Evolutionary conservation across 1,140 invertebrate genomes (phyloP).

Genomic region (Cryptotermes secundus): DNA sequence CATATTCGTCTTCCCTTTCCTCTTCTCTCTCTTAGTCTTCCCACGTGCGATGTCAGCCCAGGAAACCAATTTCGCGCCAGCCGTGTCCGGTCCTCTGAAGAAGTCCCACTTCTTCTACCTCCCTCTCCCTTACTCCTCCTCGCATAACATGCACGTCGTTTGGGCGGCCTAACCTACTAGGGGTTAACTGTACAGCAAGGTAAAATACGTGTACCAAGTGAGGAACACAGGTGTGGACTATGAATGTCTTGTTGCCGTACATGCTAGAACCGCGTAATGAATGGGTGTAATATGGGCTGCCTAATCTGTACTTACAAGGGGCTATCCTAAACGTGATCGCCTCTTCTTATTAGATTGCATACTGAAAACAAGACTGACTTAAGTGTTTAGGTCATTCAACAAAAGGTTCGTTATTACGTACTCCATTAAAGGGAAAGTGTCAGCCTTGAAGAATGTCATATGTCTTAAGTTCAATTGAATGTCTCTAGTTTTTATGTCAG

Average conservation of each 20-base stretch:
- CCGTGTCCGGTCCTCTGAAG: neutral
- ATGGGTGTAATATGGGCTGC: neutral
- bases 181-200: neutral
- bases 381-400: neutral
- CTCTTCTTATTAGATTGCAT: neutral
- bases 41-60: neutral
- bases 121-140: neutral
- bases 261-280: neutral
- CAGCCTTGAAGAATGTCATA: no score
- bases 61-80: conserved; percentile 9
- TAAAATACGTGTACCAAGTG: neutral
- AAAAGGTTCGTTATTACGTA: no score
- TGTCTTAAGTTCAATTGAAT: no score
- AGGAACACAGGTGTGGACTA: conserved; percentile 8
- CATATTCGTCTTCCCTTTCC: neutral
- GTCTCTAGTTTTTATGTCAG: no score
- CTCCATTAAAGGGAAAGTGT: no score
- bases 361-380: neutral
- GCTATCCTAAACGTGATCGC: conserved; percentile 3
- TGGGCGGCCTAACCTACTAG: neutral
- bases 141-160: conserved; percentile 14
- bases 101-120: neutral
- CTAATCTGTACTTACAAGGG: conserved; percentile 16
- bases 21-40: neutral
- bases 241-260: conserved; percentile 6